phyloP scores from a whole-genome alignment of 2,797 vertebrate genomes.

The Enteromius trimaculatus region DNA sequence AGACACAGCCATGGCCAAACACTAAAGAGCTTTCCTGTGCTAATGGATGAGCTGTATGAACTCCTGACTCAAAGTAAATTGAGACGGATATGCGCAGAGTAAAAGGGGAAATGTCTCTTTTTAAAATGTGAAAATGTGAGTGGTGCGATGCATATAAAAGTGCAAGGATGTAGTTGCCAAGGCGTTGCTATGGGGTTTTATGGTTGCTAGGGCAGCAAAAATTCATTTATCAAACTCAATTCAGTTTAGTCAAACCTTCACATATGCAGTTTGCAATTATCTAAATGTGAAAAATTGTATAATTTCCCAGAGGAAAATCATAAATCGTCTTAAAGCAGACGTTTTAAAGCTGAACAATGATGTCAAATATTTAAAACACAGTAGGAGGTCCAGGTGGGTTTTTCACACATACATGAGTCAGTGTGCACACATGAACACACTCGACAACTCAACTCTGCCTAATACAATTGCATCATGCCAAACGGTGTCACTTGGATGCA shows the following conservation, averaged over 20 bases:
- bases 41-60: constrained; percentile 34
- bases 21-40: constrained; percentile 18
- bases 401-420: background rate
- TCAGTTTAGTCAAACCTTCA: background rate
- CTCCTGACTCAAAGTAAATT: constrained; percentile 11
- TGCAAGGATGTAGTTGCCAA: background rate
- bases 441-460: background rate
- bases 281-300: too few relatives aligned
- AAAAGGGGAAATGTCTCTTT: background rate
- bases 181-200: background rate
- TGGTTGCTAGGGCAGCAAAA: background rate
- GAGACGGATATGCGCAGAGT: background rate
- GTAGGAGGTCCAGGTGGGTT: background rate
- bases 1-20: background rate
- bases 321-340: background rate
- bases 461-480: background rate
- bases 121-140: constrained; percentile 3
- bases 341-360: background rate
- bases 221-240: background rate
- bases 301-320: too few relatives aligned
- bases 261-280: too few relatives aligned
- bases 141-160: background rate
- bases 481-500: constrained; percentile 59
- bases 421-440: background rate
- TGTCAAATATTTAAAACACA: constrained; percentile 6